phyloP scores from a whole-genome alignment of 2,888 invertebrate species.

The Drosophila suboccidentalis region DNA sequence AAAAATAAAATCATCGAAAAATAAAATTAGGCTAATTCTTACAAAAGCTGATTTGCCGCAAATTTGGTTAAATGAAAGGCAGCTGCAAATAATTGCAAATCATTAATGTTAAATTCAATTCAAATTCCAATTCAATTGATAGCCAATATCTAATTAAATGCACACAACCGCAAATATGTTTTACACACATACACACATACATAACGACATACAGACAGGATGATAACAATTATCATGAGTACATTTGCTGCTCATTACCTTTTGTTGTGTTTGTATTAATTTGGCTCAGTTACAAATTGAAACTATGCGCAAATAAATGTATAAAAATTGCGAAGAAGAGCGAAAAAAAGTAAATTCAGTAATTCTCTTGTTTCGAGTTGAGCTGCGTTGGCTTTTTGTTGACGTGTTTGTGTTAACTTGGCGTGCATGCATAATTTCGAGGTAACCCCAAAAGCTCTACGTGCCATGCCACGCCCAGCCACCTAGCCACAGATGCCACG shows the following conservation, averaged over 20 bases:
- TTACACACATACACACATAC: constrained; percentile 1
- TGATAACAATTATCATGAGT: constrained; percentile 57
- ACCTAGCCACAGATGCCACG: not conserved
- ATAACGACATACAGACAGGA: not conserved
- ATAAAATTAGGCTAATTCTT: constrained; percentile 64
- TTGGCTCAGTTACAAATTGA: constrained; percentile 51
- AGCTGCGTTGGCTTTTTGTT: constrained; percentile 42
- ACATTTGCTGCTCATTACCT: constrained; percentile 35
- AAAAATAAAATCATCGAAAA: constrained; percentile 35
- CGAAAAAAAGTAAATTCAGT: not conserved
- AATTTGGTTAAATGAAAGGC: constrained; percentile 59
- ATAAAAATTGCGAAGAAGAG: not conserved
- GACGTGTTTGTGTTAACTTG: constrained; percentile 63
- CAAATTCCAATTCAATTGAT: constrained; percentile 65
- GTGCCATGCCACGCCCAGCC: constrained; percentile 3
- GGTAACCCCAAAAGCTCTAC: constrained; percentile 14
- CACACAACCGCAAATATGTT: constrained; percentile 52
- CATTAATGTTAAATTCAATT: constrained; percentile 55
- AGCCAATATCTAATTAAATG: constrained; percentile 74
- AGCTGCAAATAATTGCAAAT: constrained; percentile 64
- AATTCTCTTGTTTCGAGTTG: constrained; percentile 7
- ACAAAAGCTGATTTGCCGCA: constrained; percentile 70
- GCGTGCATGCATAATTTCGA: constrained; percentile 59
- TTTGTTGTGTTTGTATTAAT: constrained; percentile 50
- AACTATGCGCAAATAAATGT: constrained; percentile 14